Conservation (phyloP, 2,113 vertebrate genomes). For the Phrynosoma platyrhinos region DNA sequence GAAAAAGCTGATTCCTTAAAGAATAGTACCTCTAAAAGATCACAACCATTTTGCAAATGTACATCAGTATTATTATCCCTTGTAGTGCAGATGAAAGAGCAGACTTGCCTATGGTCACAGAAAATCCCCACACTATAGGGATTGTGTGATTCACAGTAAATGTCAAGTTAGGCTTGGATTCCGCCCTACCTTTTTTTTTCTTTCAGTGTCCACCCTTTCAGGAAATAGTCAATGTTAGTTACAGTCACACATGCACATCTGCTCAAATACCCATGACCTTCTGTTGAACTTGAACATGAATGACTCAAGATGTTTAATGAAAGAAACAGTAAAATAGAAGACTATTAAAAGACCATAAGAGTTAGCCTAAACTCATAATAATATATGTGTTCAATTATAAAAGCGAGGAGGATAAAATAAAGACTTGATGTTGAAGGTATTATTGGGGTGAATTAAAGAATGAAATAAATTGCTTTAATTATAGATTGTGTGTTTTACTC, state of each 20-base stretch:
- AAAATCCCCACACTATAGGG: too few relatives aligned
- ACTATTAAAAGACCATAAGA: background rate
- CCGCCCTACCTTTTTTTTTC: background rate
- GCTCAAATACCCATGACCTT: background rate
- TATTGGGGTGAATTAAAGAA: conserved; percentile 4
- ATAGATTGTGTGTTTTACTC: background rate
- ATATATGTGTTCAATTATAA: conserved; percentile 9
- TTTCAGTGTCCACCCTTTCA: background rate
- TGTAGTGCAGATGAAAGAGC: too few relatives aligned
- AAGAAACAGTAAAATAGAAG: background rate
- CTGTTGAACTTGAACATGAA: background rate
- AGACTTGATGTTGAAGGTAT: background rate
- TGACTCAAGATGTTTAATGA: background rate
- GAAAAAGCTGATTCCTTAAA: too few relatives aligned
- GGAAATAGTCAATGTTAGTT: background rate
- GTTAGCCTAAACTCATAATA: background rate
- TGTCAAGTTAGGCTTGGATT: too few relatives aligned
- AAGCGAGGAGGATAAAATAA: background rate
- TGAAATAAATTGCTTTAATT: conserved; percentile 22
- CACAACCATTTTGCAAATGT: too few relatives aligned
- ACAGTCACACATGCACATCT: background rate
- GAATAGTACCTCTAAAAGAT: too few relatives aligned
- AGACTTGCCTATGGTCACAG: too few relatives aligned
- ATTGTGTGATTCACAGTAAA: too few relatives aligned
- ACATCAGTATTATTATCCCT: too few relatives aligned